Evolutionary conservation across 2,113 vertebrate species (phyloP).

Genomic region (Cynopterus brachyotis): DNA sequence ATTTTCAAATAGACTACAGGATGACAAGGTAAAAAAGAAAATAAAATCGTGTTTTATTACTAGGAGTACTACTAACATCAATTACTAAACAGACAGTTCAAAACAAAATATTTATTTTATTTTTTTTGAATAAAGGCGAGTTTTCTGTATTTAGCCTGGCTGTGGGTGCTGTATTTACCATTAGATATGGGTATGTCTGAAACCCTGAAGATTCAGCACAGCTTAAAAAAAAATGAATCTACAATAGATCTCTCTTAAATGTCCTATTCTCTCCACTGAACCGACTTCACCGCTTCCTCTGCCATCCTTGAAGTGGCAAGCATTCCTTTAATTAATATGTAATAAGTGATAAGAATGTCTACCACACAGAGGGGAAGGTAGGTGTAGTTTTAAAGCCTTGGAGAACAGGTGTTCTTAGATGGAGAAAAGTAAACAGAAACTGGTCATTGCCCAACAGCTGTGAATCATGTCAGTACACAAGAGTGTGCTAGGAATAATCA

Average conservation of each 20-base stretch:
- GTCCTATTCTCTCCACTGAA: neutral
- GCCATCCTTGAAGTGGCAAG: neutral
- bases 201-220: neutral
- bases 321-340: neutral
- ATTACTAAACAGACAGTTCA: neutral
- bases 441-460: neutral
- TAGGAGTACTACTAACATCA: neutral
- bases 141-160: neutral
- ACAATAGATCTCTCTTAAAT: neutral
- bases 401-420: neutral
- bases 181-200: neutral
- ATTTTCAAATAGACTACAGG: neutral
- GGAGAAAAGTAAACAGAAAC: neutral
- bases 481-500: neutral
- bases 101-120: neutral
- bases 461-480: neutral
- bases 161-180: neutral
- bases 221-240: neutral
- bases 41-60: neutral
- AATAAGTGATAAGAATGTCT: neutral
- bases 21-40: neutral
- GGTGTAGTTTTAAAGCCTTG: neutral
- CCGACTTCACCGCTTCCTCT: neutral
- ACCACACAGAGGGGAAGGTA: neutral
- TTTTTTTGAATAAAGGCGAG: neutral